Evolutionary conservation across 2,797 vertebrate genomes (phyloP).

Genomic region (Decapterus maruadsi): DNA sequence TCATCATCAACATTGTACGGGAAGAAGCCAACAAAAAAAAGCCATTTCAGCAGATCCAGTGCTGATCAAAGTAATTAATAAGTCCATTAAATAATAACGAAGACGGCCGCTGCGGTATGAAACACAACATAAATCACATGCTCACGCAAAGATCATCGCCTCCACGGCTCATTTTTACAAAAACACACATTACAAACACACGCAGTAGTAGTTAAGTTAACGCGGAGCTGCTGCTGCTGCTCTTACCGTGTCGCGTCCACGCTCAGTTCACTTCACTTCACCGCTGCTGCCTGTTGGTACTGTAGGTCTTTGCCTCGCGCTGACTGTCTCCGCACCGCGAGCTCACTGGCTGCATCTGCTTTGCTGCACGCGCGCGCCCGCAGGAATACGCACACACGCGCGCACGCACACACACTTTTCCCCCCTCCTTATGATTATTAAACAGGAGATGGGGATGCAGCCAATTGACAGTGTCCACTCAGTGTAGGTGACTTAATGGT

Average conservation of each 20-base stretch:
- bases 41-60: not conserved
- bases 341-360: slow-evolving; percentile 42
- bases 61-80: not conserved
- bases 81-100: not conserved
- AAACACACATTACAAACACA: not conserved
- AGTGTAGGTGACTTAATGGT: not conserved
- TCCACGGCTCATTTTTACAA: not conserved
- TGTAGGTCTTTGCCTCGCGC: slow-evolving; percentile 57
- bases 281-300: slow-evolving; percentile 14
- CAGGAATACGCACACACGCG: not conserved
- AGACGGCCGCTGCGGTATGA: not conserved
- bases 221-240: not conserved
- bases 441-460: not conserved
- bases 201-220: not conserved
- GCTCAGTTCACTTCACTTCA: slow-evolving; percentile 15
- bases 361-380: slow-evolving; percentile 24
- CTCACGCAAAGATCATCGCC: not conserved
- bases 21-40: not conserved
- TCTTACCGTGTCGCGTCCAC: slow-evolving; percentile 60
- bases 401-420: too few species aligned
- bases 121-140: not conserved
- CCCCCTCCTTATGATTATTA: not conserved
- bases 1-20: too few species aligned
- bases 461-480: not conserved
- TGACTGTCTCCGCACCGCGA: slow-evolving; percentile 47